Evolutionary conservation across 2,797 vertebrate genomes (phyloP).

Genomic region (Sebastiscus albofasciatus): DNA sequence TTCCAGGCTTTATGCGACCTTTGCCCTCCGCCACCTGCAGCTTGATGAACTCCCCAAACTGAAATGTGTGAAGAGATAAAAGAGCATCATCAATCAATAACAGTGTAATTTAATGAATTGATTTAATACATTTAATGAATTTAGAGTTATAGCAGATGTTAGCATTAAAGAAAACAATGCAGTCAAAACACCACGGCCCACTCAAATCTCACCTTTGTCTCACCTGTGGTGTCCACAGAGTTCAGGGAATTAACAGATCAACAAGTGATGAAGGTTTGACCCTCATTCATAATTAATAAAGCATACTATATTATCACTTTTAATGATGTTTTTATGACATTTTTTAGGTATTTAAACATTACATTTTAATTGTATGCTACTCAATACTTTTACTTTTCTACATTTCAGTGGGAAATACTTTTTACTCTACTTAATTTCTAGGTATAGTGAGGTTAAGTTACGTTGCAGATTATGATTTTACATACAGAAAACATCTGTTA

Average conservation of each 20-base stretch:
- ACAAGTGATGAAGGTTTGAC: not conserved
- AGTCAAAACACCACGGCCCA: not conserved
- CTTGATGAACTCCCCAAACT: slow-evolving; percentile 94
- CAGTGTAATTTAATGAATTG: not conserved
- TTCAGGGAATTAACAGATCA: not conserved
- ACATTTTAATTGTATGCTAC: not conserved
- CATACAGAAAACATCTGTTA: not conserved
- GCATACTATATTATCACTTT: too few species aligned
- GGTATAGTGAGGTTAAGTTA: not conserved
- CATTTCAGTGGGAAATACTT: not conserved
- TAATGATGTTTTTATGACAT: too few species aligned
- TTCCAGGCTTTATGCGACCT: slow-evolving; percentile 90
- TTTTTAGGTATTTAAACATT: too few species aligned
- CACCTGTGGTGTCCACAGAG: not conserved
- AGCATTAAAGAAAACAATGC: not conserved
- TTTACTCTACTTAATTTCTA: not conserved
- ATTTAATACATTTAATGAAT: not conserved
- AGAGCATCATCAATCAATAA: not conserved
- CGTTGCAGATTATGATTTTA: too few species aligned
- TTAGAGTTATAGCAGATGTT: not conserved
- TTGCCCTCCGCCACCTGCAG: slow-evolving; percentile 89
- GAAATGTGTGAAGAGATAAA: not conserved
- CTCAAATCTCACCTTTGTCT: not conserved
- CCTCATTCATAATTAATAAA: too few species aligned
- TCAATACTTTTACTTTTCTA: not conserved